Evolutionary conservation across 2,888 invertebrate genomes (phyloP), one percentile per base, ranked within the genome.

Genomic region (Periphyllus acericola): DNA sequence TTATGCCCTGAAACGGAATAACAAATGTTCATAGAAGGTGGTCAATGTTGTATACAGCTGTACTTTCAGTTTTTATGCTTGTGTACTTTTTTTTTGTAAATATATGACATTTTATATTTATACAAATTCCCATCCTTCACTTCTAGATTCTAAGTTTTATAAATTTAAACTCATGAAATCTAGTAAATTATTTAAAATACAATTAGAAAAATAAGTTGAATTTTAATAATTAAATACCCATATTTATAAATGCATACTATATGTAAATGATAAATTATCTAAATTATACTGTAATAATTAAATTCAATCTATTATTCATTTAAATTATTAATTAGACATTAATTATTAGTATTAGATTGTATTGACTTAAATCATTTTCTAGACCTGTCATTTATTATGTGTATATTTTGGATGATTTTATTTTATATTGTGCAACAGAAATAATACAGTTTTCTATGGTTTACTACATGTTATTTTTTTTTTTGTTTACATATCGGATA

Each of bases 101-200:
- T 79, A 86, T 86, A 79, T 72, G 79, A 86, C 72, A 86, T 86
- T 76, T 83, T 79, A 79, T 72, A 78, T 86, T 78, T 72, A 71
- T 80, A 72, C 52, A 71, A 34, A 86, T 72, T 80, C 72, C 40
- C 11, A 32, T 79, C 32, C 9, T 72, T 72, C 32, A 80, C 79
- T 52, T 36, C 1, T 85, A 85, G 34, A 71, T 71, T 21, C 25
- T 78, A 86, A 80, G 80, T 86, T 72, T 79, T 72, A 34, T 32
- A 85, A 17, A 68, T 76, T 84, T 46, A 40, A 76, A 84, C 11
- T 68, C 46, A 32, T n/a, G 19, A 76, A 34, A 66, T 66, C 21
- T 84, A 84, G 76, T 78, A 78, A 66, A 84, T 29, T 19, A n/a
- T 76, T 40, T 1, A 72, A 34, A 40, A 83, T 32, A 83, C 76